A percentile compares a stretch with the other conserved stretches of the same genome.
Conservation (phyloP, 53 echinoderm and acorn worm species). For the Stichopus horrens region DNA sequence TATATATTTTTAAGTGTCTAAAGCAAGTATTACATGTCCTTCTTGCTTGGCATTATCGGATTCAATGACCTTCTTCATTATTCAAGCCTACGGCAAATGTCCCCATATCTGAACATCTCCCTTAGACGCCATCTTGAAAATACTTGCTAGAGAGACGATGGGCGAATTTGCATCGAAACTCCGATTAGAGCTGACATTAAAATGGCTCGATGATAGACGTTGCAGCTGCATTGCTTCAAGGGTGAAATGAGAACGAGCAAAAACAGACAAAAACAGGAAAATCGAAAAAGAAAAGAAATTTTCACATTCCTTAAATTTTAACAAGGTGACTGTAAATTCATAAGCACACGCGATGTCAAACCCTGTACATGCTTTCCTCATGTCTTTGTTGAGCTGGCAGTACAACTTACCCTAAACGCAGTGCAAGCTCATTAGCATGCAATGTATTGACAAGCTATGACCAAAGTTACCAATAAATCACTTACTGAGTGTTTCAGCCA, state of each 20-base stretch:
- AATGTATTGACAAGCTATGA: too few relatives aligned
- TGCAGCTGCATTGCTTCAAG: slow-evolving; percentile 10
- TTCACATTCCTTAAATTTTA: too few relatives aligned
- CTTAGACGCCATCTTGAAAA: not conserved
- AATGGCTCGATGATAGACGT: slow-evolving; percentile 8
- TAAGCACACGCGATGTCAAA: too few relatives aligned
- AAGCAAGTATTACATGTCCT: not conserved
- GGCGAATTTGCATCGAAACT: not conserved
- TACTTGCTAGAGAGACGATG: not conserved
- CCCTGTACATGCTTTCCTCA: too few relatives aligned
- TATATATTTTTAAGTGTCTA: not conserved
- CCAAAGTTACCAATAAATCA: too few relatives aligned
- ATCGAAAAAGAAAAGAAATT: too few relatives aligned
- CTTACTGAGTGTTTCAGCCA: too few relatives aligned
- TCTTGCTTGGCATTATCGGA: not conserved
- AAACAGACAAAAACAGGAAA: not conserved
- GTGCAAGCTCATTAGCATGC: too few relatives aligned
- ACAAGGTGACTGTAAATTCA: too few relatives aligned
- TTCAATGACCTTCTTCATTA: not conserved
- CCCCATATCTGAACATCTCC: slow-evolving; percentile 1
- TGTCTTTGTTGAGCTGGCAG: too few relatives aligned
- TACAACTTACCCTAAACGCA: too few relatives aligned
- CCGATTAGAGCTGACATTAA: slow-evolving; percentile 5
- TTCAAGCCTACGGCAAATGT: slow-evolving; percentile 1
- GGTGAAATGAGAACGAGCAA: not conserved